Base-by-base conservation (phyloP, 1,140 invertebrate species). In the Oreohelix idahoensis region DNA sequence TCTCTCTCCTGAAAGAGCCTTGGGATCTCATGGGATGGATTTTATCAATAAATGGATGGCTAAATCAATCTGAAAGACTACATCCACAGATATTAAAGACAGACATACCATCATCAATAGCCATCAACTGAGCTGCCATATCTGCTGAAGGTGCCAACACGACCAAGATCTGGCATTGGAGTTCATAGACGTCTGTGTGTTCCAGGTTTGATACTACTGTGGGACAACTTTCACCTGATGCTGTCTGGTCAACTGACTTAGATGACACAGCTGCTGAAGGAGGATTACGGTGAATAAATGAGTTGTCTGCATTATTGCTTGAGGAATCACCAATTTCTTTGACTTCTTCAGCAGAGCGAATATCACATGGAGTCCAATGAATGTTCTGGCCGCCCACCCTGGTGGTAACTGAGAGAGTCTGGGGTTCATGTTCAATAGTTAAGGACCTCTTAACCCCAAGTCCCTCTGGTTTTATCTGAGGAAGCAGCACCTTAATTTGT, bases 121-220 rank as follows among this genome's bases (percentile, higher is more conserved):
- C 79, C 63, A 71, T 70, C n/a, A 81, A 26, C 66, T 81, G 66
- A 36, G 79, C 15, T 35, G 69, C 39, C 79, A 81, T 81, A 1
- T 81, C 39, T 45, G 23, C 39, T 10, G 63, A 71, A 13, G 79
- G 79, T n/a, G 79, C 63, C 63, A 81, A 36, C 0, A 81, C 79
- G 45, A 81, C 79, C 15, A 81, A 20, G 32, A 70, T 51, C 1
- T 71, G 35, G 63, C 38, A 77, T 2, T 36, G 8, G 29, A 39
- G 36, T n/a, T 49, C 38, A 8, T 74, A 20, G 42, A 42, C 2
- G 20, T n/a, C 38, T n/a, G 13, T 17, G 13, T 71, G 32, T n/a
- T 15, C 10, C 4, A n/a, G n/a, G 13, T 36, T 71, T 11, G 23
- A n/a, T 4, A 39, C 5, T 4, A 58, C 51, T 4, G 8, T 66